Conservation (phyloP, 2,888 invertebrate genomes). For the Rhaphigaster nebulosa region DNA sequence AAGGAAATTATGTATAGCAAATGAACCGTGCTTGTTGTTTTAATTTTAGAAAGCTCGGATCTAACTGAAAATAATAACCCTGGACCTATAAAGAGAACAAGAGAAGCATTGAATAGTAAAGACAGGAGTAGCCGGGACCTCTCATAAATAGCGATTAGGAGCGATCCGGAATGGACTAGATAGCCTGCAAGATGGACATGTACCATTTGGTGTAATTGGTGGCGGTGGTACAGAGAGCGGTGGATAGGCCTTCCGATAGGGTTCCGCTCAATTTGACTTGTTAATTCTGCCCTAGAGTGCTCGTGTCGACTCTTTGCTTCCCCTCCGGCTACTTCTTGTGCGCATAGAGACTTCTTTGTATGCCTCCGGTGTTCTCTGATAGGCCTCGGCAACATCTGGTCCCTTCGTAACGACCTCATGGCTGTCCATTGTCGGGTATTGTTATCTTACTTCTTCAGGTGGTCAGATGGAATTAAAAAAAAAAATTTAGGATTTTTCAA, state of each 20-base stretch:
- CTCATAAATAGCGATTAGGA: constrained; percentile 19
- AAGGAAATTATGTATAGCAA: no score
- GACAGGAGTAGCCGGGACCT: background rate
- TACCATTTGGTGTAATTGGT: constrained; percentile 24
- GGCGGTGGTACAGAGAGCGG: background rate
- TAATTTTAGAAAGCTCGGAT: background rate
- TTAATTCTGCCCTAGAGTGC: background rate
- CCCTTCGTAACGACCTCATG: background rate
- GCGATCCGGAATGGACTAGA: background rate
- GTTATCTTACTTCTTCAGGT: background rate
- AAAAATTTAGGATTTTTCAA: no score
- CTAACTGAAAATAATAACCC: background rate
- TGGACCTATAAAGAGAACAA: background rate
- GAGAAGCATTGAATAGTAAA: background rate
- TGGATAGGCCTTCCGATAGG: background rate
- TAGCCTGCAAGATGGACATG: background rate
- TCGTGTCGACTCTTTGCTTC: background rate
- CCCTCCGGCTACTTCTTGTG: background rate
- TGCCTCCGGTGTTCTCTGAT: background rate
- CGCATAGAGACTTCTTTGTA: background rate
- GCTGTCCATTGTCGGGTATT: background rate
- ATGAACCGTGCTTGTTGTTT: background rate
- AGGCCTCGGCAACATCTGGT: background rate
- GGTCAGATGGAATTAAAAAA: background rate
- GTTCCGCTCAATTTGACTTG: constrained; percentile 1